Percentiles rank a stretch among this genome's conserved stretches.
Evolutionary conservation across 2,797 vertebrate species (phyloP).

Genomic region (Glyptemys insculpta): DNA sequence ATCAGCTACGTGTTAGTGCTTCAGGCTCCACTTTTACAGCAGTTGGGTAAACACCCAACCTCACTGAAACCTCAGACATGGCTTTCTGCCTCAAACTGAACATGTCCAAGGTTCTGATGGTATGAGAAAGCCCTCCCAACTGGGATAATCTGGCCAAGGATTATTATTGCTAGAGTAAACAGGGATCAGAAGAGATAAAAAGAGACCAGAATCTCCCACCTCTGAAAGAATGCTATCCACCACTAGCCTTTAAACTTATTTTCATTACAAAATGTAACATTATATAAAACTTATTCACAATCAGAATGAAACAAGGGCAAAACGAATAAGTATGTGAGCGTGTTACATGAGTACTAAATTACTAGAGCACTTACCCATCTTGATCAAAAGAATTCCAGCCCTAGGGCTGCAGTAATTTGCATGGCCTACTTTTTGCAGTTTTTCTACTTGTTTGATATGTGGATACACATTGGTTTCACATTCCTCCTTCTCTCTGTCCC

Average conservation of each 20-base stretch:
- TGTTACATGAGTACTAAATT: neutral
- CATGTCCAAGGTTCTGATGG: neutral
- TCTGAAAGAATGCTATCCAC: neutral
- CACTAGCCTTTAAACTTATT: neutral
- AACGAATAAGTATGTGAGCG: neutral
- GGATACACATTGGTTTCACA: neutral
- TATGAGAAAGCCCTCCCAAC: neutral
- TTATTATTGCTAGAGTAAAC: neutral
- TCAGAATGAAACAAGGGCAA: neutral
- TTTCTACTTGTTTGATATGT: neutral
- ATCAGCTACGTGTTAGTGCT: neutral
- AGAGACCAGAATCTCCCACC: neutral
- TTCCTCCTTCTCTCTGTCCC: neutral
- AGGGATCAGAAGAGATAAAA: neutral
- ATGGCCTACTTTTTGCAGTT: conserved; percentile 45
- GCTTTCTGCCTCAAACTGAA: neutral
- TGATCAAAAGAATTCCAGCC: conserved; percentile 52
- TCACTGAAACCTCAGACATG: neutral
- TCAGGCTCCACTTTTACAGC: conserved; percentile 7
- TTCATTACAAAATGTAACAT: neutral
- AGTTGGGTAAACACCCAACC: neutral
- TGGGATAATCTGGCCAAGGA: neutral
- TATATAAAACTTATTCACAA: neutral
- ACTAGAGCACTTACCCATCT: neutral
- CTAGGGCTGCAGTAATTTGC: neutral